Conservation (phyloP, 2,113 vertebrate genomes). For the Struthidea cinerea region DNA sequence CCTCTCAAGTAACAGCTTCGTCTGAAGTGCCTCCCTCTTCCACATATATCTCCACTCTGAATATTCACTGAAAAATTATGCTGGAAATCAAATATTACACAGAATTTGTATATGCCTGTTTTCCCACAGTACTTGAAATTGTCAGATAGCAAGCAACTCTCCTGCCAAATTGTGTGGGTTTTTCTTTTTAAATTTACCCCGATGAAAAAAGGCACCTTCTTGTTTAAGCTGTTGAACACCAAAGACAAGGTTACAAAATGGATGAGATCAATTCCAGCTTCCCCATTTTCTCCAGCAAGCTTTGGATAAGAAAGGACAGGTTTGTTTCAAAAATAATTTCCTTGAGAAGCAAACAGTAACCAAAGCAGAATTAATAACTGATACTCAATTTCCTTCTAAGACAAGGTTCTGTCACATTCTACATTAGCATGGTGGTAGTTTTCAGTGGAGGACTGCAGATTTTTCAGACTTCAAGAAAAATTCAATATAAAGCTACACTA, state of each 20-base stretch:
- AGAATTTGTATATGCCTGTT: not conserved
- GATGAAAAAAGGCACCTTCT: not conserved
- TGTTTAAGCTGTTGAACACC: not conserved
- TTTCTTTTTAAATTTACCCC: not conserved
- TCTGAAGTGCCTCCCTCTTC: not conserved
- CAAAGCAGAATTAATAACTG: not conserved
- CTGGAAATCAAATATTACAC: not conserved
- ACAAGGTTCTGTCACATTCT: not conserved
- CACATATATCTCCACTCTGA: not conserved
- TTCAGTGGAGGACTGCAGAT: not conserved
- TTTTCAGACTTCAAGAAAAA: not conserved
- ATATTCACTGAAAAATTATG: not conserved
- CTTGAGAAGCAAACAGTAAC: not conserved
- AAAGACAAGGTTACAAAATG: not conserved
- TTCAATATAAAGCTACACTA: not conserved
- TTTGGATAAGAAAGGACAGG: not conserved
- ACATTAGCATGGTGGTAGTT: not conserved
- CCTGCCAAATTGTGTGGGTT: not conserved
- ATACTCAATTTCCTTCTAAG: not conserved
- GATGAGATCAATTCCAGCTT: not conserved
- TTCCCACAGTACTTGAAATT: not conserved
- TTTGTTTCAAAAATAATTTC: not conserved
- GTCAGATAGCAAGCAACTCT: not conserved
- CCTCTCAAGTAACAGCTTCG: not conserved
- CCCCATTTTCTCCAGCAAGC: not conserved